Percentiles rank a stretch among this genome's conserved stretches.
These are phyloP conservation scores for Steinernema carpocapsae DNA, from an alignment of 2,888 invertebrate genomes.

Conservation along the genomic window DNA sequence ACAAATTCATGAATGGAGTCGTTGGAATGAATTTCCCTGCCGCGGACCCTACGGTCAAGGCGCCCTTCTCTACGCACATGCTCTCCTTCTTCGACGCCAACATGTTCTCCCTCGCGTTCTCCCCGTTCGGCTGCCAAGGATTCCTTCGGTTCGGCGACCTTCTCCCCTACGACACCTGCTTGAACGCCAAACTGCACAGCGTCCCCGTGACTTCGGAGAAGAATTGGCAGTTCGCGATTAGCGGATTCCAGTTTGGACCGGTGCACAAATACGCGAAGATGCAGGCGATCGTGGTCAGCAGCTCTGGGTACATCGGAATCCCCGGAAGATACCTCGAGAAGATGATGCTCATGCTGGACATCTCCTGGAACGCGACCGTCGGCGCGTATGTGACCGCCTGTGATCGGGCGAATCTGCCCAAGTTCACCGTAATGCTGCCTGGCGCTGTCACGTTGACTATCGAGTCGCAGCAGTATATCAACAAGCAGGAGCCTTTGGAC, in stretches of 20 bases:
- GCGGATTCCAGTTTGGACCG: background rate
- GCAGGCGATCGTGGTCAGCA: conserved; percentile 2
- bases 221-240: conserved; percentile 10
- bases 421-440: background rate
- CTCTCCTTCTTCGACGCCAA: background rate
- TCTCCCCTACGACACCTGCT: background rate
- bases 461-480: background rate
- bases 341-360: background rate
- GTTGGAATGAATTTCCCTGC: background rate
- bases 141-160: conserved; percentile 13
- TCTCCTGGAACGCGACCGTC: conserved; percentile 11
- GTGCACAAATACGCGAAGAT: background rate
- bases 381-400: conserved; percentile 21
- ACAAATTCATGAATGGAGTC: background rate
- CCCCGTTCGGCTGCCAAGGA: background rate
- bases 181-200: background rate
- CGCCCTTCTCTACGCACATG: conserved; percentile 16
- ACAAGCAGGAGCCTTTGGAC: background rate
- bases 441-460: background rate
- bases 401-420: background rate
- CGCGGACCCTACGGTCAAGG: background rate
- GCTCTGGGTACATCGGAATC: background rate
- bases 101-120: conserved; percentile 16
- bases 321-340: background rate
- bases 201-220: background rate